Conservation (phyloP, 1,140 invertebrate genomes). For the Heliconius congener region DNA sequence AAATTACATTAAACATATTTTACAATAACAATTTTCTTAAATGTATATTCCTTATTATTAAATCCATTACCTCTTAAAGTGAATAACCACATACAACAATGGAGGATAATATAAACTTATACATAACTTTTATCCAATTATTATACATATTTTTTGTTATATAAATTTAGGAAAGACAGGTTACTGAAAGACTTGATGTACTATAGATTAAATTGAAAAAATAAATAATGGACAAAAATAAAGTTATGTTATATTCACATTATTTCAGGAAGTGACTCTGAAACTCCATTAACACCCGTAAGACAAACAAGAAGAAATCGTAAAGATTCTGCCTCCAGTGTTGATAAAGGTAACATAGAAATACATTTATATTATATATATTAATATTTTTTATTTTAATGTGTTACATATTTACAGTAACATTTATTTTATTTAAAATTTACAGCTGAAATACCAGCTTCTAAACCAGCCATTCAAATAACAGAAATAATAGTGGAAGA, state of each 20-base stretch:
- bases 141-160: no score
- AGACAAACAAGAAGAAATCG: conserved; percentile 63
- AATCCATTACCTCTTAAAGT: no score
- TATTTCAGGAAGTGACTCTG: conserved; percentile 63
- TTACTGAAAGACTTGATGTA: no score
- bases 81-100: no score
- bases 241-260: background rate
- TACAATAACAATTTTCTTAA: no score
- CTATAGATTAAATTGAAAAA: background rate
- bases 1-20: no score
- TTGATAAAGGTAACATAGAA: conserved; percentile 61
- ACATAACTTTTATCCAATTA: no score
- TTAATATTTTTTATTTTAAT: background rate
- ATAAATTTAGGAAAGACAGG: no score
- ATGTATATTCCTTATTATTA: no score
- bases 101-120: no score
- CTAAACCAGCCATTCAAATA: conserved; percentile 42
- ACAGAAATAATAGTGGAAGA: conserved; percentile 60
- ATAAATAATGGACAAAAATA: background rate
- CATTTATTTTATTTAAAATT: conserved; percentile 13
- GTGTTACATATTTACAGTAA: background rate
- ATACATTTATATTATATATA: background rate
- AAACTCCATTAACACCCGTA: conserved; percentile 57
- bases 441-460: conserved; percentile 44
- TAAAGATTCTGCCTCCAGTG: conserved; percentile 64